Base-by-base conservation (phyloP, 2,113 vertebrate genomes). In the Percopsis transmontana region DNA sequence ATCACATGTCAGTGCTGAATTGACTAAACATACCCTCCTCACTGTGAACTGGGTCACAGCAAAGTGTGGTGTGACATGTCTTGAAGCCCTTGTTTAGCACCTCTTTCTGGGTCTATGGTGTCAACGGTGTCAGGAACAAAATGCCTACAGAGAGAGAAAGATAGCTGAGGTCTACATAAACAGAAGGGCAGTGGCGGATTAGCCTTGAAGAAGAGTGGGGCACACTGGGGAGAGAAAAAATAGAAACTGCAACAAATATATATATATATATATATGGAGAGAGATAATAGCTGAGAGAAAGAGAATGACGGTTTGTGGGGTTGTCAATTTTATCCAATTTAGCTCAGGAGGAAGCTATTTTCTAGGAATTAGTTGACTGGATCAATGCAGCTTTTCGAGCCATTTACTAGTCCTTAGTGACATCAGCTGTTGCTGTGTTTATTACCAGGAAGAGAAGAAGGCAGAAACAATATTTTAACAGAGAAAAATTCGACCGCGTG, bases 31-130 rank as follows among this genome's bases (percentile, higher is more conserved):
- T 16, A 48, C 18, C 70, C 57, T 58, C 14, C 45, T 65, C 63
- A 86, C 90, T 88, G 85, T 87, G 87, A 72, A 42, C 89, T 91
- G 89, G 84, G 85, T 93, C 92, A 91, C 80, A 45, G 84, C 85
- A 91, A 91, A 94, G 92, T 91, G 84, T 94, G 91, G 93, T 95
- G 93, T 95, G 94, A 95, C 94, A 95, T 93, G 92, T 94, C 92
- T 92, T 88, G 92, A 95, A 94, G 93, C 94, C 93, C 91, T 93
- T 93, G 90, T 94, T 95, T 95, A 95, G 89, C 95, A 95, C 94
- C 91, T 95, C 70, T 94, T 91, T 89, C 90, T 94, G 92, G 91
- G 91, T 90, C 86, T 88, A 89, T 90, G 92, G 94, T 95, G 95
- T 94, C 94, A 97, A 97, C 94, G 94, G 92, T 88, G 91, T 92